A percentile compares a stretch with the other conserved stretches of the same genome.
These are phyloP conservation scores for Orius insidiosus DNA, from an alignment of 1,140 invertebrate genomes.

Conservation along the genomic window DNA sequence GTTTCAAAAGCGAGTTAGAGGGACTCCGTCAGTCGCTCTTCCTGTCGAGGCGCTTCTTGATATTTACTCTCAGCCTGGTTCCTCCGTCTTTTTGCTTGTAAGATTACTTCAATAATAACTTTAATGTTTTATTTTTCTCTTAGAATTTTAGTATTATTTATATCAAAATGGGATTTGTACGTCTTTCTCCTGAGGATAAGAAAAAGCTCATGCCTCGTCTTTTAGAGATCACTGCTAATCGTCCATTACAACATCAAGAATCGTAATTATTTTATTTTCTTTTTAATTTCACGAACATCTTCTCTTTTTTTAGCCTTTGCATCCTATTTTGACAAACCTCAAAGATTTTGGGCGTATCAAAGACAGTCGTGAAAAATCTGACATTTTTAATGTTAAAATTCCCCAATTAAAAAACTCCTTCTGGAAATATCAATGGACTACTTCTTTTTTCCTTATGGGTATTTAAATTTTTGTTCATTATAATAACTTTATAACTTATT, in stretches of 20 bases:
- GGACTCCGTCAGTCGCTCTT: slow-evolving; percentile 61
- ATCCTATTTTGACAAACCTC: slow-evolving; percentile 63
- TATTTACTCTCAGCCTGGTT: slow-evolving; percentile 37
- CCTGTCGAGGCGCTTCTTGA: slow-evolving; percentile 66
- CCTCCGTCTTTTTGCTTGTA: neutral
- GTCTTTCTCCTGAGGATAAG: slow-evolving; percentile 57
- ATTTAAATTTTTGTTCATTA: slow-evolving; percentile 19
- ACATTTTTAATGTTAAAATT: slow-evolving; percentile 43
- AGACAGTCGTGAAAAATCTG: slow-evolving; percentile 39
- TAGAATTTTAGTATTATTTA: slow-evolving; percentile 76
- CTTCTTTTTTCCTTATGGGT: slow-evolving; percentile 72
- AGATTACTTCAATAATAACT: neutral
- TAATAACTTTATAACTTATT: neutral
- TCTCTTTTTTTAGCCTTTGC: slow-evolving; percentile 40
- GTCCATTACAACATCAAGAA: slow-evolving; percentile 70
- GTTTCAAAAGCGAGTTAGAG: slow-evolving; percentile 79
- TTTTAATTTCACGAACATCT: neutral
- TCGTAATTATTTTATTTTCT: slow-evolving; percentile 34
- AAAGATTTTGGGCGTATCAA: slow-evolving; percentile 48
- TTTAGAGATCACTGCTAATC: slow-evolving; percentile 62
- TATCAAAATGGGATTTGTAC: slow-evolving; percentile 80
- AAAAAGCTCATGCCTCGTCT: slow-evolving; percentile 54
- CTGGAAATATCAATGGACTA: slow-evolving; percentile 65
- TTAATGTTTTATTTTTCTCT: slow-evolving; percentile 15
- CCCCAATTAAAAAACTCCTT: slow-evolving; percentile 46